Evolutionary conservation across 2,888 invertebrate species (phyloP).

Genomic region (Sarcophaga carnaria): DNA sequence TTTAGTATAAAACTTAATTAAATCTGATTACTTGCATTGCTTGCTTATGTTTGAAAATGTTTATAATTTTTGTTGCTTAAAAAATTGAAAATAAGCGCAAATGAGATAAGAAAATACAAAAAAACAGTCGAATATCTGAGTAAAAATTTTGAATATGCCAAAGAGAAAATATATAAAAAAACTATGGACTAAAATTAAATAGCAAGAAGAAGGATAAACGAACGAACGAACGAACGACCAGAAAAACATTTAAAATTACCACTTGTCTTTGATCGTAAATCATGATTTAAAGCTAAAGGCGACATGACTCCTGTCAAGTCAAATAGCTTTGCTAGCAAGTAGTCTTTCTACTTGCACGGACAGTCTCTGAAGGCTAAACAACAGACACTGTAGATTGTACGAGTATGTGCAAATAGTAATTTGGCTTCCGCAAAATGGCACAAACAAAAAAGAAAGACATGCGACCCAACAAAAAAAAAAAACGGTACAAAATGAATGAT

Average conservation of each 20-base stretch:
- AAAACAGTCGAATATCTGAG: conserved; percentile 37
- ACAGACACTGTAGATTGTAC: conserved; percentile 28
- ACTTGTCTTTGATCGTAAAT: conserved; percentile 70
- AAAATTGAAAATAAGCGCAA: conserved; percentile 51
- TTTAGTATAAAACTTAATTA: conserved; percentile 61
- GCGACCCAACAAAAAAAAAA: conserved; percentile 27
- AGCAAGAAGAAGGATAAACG: background rate
- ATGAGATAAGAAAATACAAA: conserved; percentile 4
- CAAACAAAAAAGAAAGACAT: conserved; percentile 7
- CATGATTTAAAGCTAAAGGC: conserved; percentile 69
- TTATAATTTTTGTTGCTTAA: conserved; percentile 53
- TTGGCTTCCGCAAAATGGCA: conserved; percentile 51
- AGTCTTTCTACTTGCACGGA: conserved; percentile 52
- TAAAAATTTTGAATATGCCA: conserved; percentile 43
- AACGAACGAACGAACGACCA: background rate
- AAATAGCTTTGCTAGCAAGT: conserved; percentile 62
- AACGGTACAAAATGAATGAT: conserved; percentile 63
- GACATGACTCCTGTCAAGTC: conserved; percentile 69
- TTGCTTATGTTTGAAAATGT: conserved; percentile 45
- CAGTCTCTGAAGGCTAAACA: conserved; percentile 52
- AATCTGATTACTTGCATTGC: conserved; percentile 65
- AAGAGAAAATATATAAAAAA: conserved; percentile 29
- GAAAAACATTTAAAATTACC: conserved; percentile 64
- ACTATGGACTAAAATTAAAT: background rate
- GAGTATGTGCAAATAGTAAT: conserved; percentile 42